phyloP scores from a whole-genome alignment of 1,140 invertebrate genomes.

The Potamilus streckersoni region DNA sequence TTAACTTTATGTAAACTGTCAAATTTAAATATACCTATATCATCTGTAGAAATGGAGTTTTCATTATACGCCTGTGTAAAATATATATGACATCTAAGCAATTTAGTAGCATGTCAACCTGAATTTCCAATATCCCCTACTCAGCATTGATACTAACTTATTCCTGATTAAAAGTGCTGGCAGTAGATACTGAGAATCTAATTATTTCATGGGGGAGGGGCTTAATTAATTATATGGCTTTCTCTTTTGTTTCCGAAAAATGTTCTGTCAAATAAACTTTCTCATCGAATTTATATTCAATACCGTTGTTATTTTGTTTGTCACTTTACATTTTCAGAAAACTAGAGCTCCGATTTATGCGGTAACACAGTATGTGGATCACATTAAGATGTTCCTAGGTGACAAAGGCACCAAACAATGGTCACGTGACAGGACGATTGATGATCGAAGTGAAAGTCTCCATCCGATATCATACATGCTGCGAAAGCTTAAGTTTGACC shows the following conservation, averaged over 20 bases:
- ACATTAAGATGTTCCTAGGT: constrained; percentile 40
- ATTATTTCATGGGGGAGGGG: not conserved
- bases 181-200: not conserved
- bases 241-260: not conserved
- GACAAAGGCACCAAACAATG: constrained; percentile 5
- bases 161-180: not conserved
- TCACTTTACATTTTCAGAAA: constrained; percentile 39
- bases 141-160: not conserved
- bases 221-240: too few species aligned
- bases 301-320: not conserved
- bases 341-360: constrained; percentile 49
- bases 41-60: too few species aligned
- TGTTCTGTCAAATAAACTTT: not conserved
- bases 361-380: constrained; percentile 48
- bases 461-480: constrained; percentile 82
- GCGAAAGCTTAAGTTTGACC: constrained; percentile 86
- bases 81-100: too few species aligned
- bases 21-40: too few species aligned
- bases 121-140: too few species aligned
- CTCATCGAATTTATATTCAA: not conserved
- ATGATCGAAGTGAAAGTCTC: constrained; percentile 69
- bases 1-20: too few species aligned
- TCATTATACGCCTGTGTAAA: too few species aligned
- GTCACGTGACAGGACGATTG: constrained; percentile 10
- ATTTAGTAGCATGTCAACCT: too few species aligned